Conservation (phyloP, 2,113 vertebrate species). For the Thermophis baileyi region DNA sequence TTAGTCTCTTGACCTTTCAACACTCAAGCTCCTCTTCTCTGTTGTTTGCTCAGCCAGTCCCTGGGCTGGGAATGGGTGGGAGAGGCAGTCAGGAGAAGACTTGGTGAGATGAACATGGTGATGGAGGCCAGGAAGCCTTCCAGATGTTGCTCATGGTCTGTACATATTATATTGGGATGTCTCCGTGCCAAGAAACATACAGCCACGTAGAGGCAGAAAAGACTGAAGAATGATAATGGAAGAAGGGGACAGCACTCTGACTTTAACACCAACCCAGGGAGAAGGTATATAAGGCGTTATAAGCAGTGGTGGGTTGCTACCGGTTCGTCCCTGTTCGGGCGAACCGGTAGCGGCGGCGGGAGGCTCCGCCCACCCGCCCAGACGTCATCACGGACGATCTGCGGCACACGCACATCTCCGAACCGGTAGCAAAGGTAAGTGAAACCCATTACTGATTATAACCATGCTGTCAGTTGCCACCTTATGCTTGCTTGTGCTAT, state of each 20-base stretch:
- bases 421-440: no score
- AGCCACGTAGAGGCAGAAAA: rapidly evolving
- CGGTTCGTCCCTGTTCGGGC: no score
- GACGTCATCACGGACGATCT: no score
- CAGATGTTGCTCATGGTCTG: not conserved
- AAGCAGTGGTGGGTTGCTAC: no score
- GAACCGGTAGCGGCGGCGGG: no score
- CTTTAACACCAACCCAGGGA: not conserved
- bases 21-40: not conserved
- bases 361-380: no score
- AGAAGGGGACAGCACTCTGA: not conserved
- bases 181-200: not conserved
- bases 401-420: no score
- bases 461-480: not conserved
- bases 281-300: not conserved
- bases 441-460: no score
- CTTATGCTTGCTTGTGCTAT: no score
- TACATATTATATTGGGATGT: slow-evolving; percentile 4
- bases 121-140: slow-evolving; percentile 20
- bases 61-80: slow-evolving; percentile 23
- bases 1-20: slow-evolving; percentile 41
- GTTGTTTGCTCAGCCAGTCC: not conserved
- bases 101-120: not conserved
- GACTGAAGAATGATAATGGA: slow-evolving; percentile 18
- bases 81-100: slow-evolving; percentile 13